Evolutionary conservation across 2,113 vertebrate genomes (phyloP).

Genomic region (Seriola rivoliana): DNA sequence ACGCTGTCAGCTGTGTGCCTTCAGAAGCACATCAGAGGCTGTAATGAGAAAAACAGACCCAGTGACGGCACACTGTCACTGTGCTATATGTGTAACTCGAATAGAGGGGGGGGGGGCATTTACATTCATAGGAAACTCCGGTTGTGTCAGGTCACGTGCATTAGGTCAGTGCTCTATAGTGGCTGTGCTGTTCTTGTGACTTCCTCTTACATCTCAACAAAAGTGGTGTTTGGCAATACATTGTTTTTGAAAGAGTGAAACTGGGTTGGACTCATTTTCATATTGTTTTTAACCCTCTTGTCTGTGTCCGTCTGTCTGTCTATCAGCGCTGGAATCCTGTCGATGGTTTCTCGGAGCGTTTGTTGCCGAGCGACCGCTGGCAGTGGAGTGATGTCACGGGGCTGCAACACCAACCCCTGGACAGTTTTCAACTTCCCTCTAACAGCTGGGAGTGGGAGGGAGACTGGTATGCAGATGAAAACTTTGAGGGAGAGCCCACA

Average conservation of each 20-base stretch:
- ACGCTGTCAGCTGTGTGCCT: background rate
- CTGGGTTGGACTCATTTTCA: no score
- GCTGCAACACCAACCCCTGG: conserved; percentile 89
- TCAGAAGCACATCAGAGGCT: background rate
- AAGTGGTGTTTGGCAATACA: background rate
- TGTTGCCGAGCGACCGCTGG: conserved; percentile 98
- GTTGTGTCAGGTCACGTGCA: background rate
- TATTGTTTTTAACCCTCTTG: background rate
- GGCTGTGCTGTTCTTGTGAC: background rate
- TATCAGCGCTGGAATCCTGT: conserved; percentile 96
- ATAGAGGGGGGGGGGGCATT: background rate
- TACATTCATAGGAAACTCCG: background rate
- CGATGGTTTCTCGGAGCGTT: conserved; percentile 93
- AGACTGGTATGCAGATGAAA: conserved; percentile 97
- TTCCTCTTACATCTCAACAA: background rate
- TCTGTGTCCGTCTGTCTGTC: background rate
- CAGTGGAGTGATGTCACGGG: conserved; percentile 96
- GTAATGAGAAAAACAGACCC: no score
- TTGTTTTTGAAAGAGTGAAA: background rate
- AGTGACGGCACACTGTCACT: background rate
- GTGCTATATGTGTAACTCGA: background rate
- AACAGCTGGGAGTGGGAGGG: conserved; percentile 97
- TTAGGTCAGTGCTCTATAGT: background rate
- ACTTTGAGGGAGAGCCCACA: conserved; percentile 95
- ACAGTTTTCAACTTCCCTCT: conserved; percentile 89